These are phyloP conservation scores for Amblyornis subalaris DNA, from an alignment of 2,113 vertebrate species.

Conservation along the genomic window DNA sequence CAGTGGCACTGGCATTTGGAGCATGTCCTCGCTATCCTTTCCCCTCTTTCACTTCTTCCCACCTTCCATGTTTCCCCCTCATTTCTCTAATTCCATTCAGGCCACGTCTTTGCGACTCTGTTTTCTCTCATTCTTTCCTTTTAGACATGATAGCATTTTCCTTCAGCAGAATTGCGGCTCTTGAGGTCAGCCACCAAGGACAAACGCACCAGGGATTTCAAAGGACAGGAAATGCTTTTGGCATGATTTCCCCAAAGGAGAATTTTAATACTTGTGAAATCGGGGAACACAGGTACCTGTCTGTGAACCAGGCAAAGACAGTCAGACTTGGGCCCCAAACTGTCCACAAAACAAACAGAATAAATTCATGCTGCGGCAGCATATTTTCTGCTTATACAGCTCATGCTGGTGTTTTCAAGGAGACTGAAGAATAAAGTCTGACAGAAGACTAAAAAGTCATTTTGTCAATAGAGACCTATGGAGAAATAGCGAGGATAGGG, in stretches of 20 bases:
- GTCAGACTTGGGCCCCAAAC: neutral
- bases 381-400: slow-evolving; percentile 22
- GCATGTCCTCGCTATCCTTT: neutral
- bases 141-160: slow-evolving; percentile 27
- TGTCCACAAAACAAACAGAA: neutral
- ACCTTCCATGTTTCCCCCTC: neutral
- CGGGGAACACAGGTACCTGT: neutral
- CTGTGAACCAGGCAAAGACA: neutral
- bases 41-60: neutral
- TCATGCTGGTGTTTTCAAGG: slow-evolving; percentile 2
- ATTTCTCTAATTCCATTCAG: neutral
- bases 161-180: neutral
- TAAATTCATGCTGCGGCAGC: neutral
- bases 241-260: neutral
- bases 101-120: neutral
- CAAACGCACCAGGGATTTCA: neutral
- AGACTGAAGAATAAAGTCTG: neutral
- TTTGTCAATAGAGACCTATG: neutral
- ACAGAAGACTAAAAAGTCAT: neutral
- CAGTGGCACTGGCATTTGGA: neutral
- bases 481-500: neutral
- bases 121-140: slow-evolving; percentile 19
- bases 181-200: neutral
- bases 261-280: neutral
- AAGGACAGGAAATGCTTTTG: neutral